Evolutionary conservation across 2,888 invertebrate species (phyloP).

Genomic region (Muschampia plurimacula): DNA sequence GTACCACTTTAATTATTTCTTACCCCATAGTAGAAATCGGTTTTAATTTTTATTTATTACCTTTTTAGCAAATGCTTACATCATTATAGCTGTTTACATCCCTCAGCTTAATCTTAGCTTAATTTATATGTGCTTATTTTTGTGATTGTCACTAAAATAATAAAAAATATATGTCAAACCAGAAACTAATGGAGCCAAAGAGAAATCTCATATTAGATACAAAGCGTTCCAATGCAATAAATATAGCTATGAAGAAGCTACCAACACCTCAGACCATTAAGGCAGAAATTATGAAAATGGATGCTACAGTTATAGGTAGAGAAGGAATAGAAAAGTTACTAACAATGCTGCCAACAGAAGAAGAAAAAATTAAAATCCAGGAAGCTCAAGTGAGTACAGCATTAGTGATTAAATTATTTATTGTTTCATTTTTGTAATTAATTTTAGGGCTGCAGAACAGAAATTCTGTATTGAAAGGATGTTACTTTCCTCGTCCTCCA

Average conservation of each 20-base stretch:
- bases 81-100: too few species aligned
- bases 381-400: slow-evolving; percentile 90
- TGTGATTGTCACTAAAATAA: not conserved
- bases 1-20: too few species aligned
- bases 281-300: slow-evolving; percentile 99
- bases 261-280: slow-evolving; percentile 99
- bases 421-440: not conserved
- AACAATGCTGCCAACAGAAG: slow-evolving; percentile 98
- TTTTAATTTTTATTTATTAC: too few species aligned
- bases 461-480: too few species aligned
- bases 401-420: not conserved
- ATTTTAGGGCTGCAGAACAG: too few species aligned
- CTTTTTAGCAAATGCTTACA: too few species aligned
- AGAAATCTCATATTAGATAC: slow-evolving; percentile 94
- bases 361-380: slow-evolving; percentile 97
- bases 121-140: too few species aligned
- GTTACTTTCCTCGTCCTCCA: too few species aligned
- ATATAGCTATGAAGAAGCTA: slow-evolving; percentile 99
- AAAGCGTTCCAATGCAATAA: slow-evolving; percentile 99
- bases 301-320: slow-evolving; percentile 98
- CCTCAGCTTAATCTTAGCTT: too few species aligned
- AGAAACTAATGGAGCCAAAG: slow-evolving; percentile 82
- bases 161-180: not conserved
- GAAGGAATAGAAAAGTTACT: slow-evolving; percentile 99
- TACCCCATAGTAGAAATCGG: too few species aligned